Conservation (phyloP, 2,888 invertebrate species). For the Callyntrura sp. region DNA sequence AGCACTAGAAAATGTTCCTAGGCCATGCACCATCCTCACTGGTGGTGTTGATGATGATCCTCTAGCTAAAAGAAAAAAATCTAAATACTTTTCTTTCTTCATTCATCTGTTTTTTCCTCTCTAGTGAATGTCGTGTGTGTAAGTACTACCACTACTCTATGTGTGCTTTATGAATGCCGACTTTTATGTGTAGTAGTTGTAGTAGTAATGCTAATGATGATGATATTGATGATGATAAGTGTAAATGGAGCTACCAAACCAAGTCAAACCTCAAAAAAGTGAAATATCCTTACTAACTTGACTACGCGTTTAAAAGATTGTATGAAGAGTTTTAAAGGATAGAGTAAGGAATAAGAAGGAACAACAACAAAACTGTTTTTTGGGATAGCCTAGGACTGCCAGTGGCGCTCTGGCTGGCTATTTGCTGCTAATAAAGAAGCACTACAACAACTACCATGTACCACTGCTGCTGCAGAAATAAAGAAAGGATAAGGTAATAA, state of each 20-base stretch:
- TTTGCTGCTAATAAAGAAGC: neutral
- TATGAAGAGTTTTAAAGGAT: too few relatives aligned
- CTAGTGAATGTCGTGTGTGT: neutral
- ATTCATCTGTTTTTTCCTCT: constrained; percentile 26
- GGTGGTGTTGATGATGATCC: neutral
- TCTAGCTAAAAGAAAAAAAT: neutral
- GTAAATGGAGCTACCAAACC: constrained; percentile 41
- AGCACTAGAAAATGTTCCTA: neutral
- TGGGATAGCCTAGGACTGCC: neutral
- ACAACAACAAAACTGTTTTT: neutral
- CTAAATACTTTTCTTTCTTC: constrained; percentile 38
- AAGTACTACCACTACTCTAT: neutral
- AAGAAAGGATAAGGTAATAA: constrained; percentile 18
- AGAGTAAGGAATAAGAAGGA: neutral
- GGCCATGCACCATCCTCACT: constrained; percentile 10
- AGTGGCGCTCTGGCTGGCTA: too few relatives aligned
- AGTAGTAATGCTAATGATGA: neutral
- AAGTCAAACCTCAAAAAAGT: constrained; percentile 20
- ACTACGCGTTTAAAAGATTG: too few relatives aligned
- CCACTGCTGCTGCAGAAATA: neutral
- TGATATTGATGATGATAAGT: constrained; percentile 1
- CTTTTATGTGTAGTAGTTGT: neutral
- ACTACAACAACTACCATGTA: neutral
- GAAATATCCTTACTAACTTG: too few relatives aligned
- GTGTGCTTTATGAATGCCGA: constrained; percentile 42